Conservation (phyloP, 2,797 vertebrate species). For the Apodemus agrarius region DNA sequence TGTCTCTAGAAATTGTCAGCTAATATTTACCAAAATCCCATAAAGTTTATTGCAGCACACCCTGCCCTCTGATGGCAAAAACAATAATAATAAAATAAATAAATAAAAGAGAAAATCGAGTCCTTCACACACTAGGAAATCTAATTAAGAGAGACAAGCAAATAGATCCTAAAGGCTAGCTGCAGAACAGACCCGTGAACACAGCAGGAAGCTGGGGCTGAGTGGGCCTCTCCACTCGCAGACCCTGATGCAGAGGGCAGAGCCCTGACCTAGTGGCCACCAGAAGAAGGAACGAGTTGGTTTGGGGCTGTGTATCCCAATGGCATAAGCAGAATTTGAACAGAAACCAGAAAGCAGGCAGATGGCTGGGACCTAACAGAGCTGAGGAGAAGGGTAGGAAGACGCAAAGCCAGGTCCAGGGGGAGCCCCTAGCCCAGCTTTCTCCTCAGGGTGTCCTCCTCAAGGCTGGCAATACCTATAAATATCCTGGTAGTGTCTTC, state of each 20-base stretch:
- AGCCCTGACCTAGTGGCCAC: not conserved
- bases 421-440: not conserved
- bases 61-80: slow-evolving; percentile 45
- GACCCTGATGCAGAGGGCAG: not conserved
- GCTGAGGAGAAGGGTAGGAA: not conserved
- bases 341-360: not conserved
- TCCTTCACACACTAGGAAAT: slow-evolving; percentile 68
- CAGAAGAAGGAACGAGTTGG: not conserved
- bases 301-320: not conserved
- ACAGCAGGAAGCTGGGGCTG: slow-evolving; percentile 18
- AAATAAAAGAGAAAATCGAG: slow-evolving; percentile 51
- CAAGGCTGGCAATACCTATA: not conserved
- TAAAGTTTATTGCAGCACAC: slow-evolving; percentile 67
- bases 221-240: not conserved
- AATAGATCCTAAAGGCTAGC: slow-evolving; percentile 53
- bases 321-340: not conserved
- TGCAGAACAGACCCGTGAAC: slow-evolving; percentile 35
- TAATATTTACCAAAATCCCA: slow-evolving; percentile 72
- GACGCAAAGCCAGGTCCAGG: not conserved
- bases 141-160: slow-evolving; percentile 71
- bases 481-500: not conserved
- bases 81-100: not conserved
- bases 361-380: not conserved
- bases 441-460: not conserved
- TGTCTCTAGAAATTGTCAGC: slow-evolving; percentile 67